Conservation (phyloP, 1,140 invertebrate species). For the Drosophila mojavensis region DNA sequence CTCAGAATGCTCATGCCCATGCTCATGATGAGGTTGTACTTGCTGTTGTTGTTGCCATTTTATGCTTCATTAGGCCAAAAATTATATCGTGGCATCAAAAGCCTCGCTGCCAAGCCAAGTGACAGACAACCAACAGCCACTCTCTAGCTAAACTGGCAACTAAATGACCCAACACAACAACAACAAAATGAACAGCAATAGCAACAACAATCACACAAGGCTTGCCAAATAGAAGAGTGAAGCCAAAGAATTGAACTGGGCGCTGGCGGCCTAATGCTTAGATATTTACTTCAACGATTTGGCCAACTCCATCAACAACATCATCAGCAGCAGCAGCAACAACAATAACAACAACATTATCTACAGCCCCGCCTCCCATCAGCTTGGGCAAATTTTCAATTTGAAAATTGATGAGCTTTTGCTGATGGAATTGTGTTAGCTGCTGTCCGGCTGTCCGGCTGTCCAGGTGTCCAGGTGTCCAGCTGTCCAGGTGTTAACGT, state of each 20-base stretch:
- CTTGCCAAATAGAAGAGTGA: neutral
- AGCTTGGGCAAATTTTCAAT: constrained; percentile 52
- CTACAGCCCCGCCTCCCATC: neutral
- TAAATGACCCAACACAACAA: constrained; percentile 38
- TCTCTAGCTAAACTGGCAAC: constrained; percentile 50
- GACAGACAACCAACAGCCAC: constrained; percentile 49
- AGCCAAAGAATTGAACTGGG: constrained; percentile 6
- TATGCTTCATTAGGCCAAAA: constrained; percentile 79
- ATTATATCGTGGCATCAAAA: constrained; percentile 70
- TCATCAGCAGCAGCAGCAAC: constrained; percentile 5
- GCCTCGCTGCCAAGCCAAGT: constrained; percentile 41
- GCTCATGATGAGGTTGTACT: constrained; percentile 37
- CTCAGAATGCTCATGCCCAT: constrained; percentile 28
- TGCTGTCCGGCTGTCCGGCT: constrained; percentile 27
- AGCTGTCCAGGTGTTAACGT: constrained; percentile 47
- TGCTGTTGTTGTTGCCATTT: constrained; percentile 54
- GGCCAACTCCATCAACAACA: constrained; percentile 46
- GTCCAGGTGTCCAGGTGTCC: constrained; percentile 33
- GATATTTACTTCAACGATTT: constrained; percentile 46
- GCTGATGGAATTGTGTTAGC: constrained; percentile 65
- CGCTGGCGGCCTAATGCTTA: constrained; percentile 31
- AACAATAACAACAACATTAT: constrained; percentile 34
- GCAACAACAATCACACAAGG: constrained; percentile 12
- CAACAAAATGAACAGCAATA: constrained; percentile 17
- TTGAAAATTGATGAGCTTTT: constrained; percentile 71